Conservation (phyloP, 2,113 vertebrate genomes). For the Apeltes quadracus region DNA sequence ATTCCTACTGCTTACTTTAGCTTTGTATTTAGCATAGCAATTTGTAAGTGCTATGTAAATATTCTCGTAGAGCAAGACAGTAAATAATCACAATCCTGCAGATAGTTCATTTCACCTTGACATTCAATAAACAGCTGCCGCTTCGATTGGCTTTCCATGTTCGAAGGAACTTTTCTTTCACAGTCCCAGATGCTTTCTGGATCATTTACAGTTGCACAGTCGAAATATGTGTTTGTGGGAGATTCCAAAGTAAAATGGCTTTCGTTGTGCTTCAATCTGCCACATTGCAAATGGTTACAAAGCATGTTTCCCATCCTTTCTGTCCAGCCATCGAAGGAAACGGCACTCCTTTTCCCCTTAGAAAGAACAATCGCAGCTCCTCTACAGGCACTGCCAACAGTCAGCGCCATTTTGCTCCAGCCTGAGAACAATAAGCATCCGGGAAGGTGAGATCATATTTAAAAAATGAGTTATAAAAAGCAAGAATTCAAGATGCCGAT, state of each 20-base stretch:
- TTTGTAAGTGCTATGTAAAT: neutral
- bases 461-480: neutral
- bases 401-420: conserved; percentile 36
- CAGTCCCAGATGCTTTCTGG: conserved; percentile 65
- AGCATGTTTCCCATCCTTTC: rapidly evolving
- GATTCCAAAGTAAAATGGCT: rapidly evolving
- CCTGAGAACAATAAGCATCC: conserved; percentile 31
- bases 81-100: neutral
- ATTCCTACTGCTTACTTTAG: neutral
- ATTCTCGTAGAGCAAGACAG: neutral
- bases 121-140: conserved; percentile 55
- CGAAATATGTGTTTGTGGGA: conserved; percentile 33
- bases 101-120: conserved; percentile 32
- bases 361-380: conserved; percentile 47
- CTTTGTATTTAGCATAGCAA: neutral
- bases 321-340: conserved; percentile 38
- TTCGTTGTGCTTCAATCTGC: rapidly evolving
- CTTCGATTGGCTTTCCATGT: rapidly evolving
- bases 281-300: conserved; percentile 64
- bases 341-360: rapidly evolving
- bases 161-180: rapidly evolving
- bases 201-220: neutral
- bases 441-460: neutral
- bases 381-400: neutral
- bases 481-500: neutral